Evolutionary conservation across 1,140 invertebrate species (phyloP), one percentile per base, ranked within the genome.

Genomic region (Drosophila willistoni): DNA sequence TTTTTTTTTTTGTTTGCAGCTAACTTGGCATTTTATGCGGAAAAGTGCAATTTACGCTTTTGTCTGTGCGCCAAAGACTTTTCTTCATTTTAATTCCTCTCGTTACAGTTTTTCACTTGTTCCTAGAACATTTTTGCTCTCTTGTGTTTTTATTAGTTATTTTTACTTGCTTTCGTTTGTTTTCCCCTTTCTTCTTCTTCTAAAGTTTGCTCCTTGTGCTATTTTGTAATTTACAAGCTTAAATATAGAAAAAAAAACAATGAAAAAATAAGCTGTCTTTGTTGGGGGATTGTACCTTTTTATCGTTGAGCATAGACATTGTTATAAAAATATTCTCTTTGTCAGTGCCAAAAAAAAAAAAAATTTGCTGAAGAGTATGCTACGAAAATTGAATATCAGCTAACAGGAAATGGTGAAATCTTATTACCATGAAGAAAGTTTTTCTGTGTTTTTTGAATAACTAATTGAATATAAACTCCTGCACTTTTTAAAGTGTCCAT

Each of bases 1-100:
- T 36, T 2, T 64, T 75, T 75, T 81, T 39, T 12, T 64, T 75
- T 75, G 79, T 42, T 75, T 75, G 79, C 36, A 42, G 73, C 47
- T 60, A 51, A 47, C 65, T 73, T 65, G 25, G 75, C 80, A 79
- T 74, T 81, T 68, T 80, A 63, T 76, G 59, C 60, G 68, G 64
- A 73, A 76, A 70, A 61, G 65, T 76, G 74, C 66, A 75, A 64
- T 76, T 86, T 79, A 59, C 42, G 39, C 69, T 71, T 68, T 71
- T 67, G 42, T 68, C 44, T 78, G 61, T 34, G n/a, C n/a, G 29
- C 36, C 39, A 54, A 67, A 13, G 41, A 25, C 34, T 71, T 44
- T 51, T 22, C 41, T 64, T 60, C 22, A 51, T 60, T 68, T 59
- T 25, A 55, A 68, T 73, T 73, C 69, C 67, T 42, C 19, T 29